Percentiles rank a stretch among this genome's conserved stretches.
Conservation (phyloP, 2,888 invertebrate species). For the Brachycybe producta region DNA sequence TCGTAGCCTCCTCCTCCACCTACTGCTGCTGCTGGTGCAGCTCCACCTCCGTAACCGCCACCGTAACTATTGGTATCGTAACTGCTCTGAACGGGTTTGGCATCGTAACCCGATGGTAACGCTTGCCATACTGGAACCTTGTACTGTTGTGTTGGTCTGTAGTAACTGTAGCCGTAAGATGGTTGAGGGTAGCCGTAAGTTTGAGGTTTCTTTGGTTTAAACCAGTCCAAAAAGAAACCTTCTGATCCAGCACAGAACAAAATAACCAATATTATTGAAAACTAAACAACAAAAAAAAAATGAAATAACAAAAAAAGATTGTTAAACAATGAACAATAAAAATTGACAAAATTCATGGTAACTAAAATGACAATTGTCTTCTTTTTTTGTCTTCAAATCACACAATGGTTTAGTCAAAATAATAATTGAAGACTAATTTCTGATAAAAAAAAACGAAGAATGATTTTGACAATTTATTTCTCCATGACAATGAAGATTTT, state of each 20-base stretch:
- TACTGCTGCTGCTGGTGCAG: too few relatives aligned
- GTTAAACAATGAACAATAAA: too few relatives aligned
- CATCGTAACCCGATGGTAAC: constrained; percentile 10
- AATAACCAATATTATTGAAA: background rate
- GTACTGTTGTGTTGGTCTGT: constrained; percentile 1
- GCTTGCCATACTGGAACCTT: constrained; percentile 16
- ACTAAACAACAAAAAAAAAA: constrained; percentile 5
- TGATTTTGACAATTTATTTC: too few relatives aligned
- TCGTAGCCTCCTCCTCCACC: background rate
- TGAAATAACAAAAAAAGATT: background rate
- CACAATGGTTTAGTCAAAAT: too few relatives aligned
- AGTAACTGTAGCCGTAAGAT: background rate
- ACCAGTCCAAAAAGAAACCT: constrained; percentile 7
- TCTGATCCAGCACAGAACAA: constrained; percentile 10
- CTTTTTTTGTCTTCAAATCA: too few relatives aligned
- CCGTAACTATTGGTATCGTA: background rate
- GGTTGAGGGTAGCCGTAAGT: background rate
- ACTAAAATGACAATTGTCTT: too few relatives aligned
- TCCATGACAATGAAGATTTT: too few relatives aligned
- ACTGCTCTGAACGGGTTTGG: constrained; percentile 1
- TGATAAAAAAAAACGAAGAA: too few relatives aligned
- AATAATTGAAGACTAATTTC: too few relatives aligned
- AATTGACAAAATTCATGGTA: too few relatives aligned
- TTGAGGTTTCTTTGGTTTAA: constrained; percentile 1
- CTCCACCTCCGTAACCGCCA: background rate